Base-by-base conservation (phyloP, 2,113 vertebrate genomes). In the Glareola pratincola region DNA sequence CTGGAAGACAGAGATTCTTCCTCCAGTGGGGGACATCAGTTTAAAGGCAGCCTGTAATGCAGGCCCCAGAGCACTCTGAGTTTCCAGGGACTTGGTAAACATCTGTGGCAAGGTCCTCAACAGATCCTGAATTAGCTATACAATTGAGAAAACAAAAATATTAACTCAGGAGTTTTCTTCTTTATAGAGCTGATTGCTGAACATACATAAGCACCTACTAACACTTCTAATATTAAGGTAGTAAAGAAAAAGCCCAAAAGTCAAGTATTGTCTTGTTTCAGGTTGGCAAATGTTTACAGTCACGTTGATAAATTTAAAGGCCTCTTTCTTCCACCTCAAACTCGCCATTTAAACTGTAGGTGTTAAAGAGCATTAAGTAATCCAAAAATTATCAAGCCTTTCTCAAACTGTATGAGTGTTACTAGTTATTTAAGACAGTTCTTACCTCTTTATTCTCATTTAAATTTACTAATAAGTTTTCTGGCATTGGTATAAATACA, bases 361-460 rank as follows among this genome's bases (percentile, higher is more conserved):
- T 48, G 36, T 54, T 78, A 71, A 75, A 64, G 18, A 63, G 21
- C 34, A 72, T 45, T 53, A 76, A 68, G 51, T 34, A 85, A 85
- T 47, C 2, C 36, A 83, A 50, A 66, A 54, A 71, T 67, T 48
- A 78, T 19, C 76, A 43, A 66, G 34, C 10, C 7, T 23, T 93
- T 85, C 69, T 67, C 83, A 26, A 39, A 50, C 29, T 60, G 20
- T 24, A 54, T 91, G 37, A 95, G 60, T 29, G 53, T 54, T 93
- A 82, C 32, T 51, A 69, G 64, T 75, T 47, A 79, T 60, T 79
- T 77, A 90, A 97, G 59, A 53, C 34, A 80, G 53, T 50, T 74
- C 99, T 99, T 98, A 99, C 99, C 99, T 99, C 99, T 98, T 99
- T 99, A 98, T 99, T 99, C 98, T 99, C 99, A 96, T 99, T 99